Evolutionary conservation across 64 coral and sea anemone genomes (phyloP).

Genomic region (Anthopleura sola): DNA sequence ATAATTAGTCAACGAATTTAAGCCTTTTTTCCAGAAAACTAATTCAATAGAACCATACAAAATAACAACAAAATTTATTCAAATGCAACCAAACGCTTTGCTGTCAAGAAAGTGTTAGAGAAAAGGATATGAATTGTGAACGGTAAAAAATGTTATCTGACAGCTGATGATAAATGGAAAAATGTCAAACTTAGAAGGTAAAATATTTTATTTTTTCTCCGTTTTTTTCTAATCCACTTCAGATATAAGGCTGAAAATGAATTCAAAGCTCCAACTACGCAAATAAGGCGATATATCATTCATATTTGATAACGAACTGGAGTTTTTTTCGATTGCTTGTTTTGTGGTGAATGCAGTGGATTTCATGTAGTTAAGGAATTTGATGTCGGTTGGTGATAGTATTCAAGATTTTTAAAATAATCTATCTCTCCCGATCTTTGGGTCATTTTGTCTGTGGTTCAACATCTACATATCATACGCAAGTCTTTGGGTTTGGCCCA

Average conservation of each 20-base stretch:
- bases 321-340: not conserved
- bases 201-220: not conserved
- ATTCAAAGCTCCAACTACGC: not conserved
- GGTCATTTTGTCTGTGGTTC: not conserved
- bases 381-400: not conserved
- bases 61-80: not conserved
- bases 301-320: not conserved
- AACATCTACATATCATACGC: not conserved
- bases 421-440: not conserved
- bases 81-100: not conserved
- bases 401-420: not conserved
- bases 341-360: not conserved
- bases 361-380: not conserved
- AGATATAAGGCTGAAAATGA: constrained; percentile 1
- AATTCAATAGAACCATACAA: not conserved
- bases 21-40: not conserved
- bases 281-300: not conserved
- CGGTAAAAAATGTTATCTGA: not conserved
- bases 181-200: not conserved
- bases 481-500: not conserved
- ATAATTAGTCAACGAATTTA: not conserved
- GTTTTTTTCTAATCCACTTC: not conserved
- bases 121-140: not conserved
- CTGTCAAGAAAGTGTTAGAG: not conserved
- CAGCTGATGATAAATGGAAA: not conserved